A percentile compares a stretch with the other conserved stretches of the same genome.
Conservation (phyloP, 2,888 invertebrate genomes). For the Trachelus tabidus region DNA sequence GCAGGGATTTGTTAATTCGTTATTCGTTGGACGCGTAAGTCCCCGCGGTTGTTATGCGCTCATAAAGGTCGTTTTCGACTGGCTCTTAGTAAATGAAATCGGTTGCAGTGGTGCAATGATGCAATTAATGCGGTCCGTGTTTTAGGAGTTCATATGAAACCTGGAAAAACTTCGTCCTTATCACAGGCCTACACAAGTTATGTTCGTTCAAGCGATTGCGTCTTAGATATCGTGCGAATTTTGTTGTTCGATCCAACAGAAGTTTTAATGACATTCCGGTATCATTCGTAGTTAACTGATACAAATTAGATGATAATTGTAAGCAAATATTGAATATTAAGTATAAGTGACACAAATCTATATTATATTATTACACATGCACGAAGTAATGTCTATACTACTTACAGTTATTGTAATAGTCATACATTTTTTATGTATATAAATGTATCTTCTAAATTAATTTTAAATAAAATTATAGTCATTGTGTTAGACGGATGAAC, state of each 20-base stretch:
- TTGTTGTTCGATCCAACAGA: background rate
- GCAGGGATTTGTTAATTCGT: background rate
- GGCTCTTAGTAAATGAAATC: background rate
- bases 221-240: background rate
- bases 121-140: background rate
- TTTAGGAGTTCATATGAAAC: background rate
- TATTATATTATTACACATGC: slow-evolving; percentile 54
- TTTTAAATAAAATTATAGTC: slow-evolving; percentile 65
- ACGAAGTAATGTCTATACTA: slow-evolving; percentile 47
- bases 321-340: slow-evolving; percentile 27
- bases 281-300: slow-evolving; percentile 55
- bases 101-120: background rate
- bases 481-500: slow-evolving; percentile 55
- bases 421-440: slow-evolving; percentile 66
- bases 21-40: background rate
- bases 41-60: background rate
- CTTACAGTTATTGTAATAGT: slow-evolving; percentile 54
- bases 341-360: slow-evolving; percentile 37
- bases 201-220: background rate
- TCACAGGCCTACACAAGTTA: slow-evolving; percentile 25
- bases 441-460: slow-evolving; percentile 65
- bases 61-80: background rate
- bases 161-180: slow-evolving; percentile 10
- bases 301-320: slow-evolving; percentile 48
- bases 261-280: slow-evolving; percentile 60